These are phyloP conservation scores for Philaethria dido DNA, from an alignment of 2,888 invertebrate genomes.

Conservation along the genomic window DNA sequence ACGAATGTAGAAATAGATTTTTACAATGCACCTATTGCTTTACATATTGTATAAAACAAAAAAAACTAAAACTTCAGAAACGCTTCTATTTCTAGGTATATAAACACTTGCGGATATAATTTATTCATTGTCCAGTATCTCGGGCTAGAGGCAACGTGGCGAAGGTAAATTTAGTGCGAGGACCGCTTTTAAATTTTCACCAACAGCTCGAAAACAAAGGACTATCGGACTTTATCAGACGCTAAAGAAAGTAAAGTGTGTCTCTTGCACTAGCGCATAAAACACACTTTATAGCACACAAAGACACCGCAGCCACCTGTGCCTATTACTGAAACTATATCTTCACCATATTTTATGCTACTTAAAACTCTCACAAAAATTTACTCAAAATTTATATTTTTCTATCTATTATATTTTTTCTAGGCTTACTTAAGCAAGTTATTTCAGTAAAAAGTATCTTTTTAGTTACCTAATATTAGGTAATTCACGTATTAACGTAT, in stretches of 20 bases:
- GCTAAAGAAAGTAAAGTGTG: constrained; percentile 77
- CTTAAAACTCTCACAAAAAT: neutral
- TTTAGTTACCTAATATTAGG: neutral
- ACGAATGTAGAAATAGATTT: neutral
- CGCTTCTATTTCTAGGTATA: constrained; percentile 36
- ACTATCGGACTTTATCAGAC: constrained; percentile 68
- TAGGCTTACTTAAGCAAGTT: neutral
- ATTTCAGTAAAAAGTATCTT: neutral
- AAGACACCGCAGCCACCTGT: constrained; percentile 62
- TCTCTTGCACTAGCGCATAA: constrained; percentile 65
- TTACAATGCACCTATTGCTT: neutral
- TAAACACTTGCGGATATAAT: constrained; percentile 52
- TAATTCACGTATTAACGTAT: too few relatives aligned
- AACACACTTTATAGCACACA: constrained; percentile 56
- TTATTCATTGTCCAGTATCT: constrained; percentile 68
- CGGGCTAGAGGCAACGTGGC: constrained; percentile 52
- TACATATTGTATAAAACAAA: neutral
- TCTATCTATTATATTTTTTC: neutral
- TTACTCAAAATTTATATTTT: neutral
- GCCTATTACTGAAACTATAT: constrained; percentile 28
- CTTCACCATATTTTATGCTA: constrained; percentile 7
- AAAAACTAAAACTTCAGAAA: constrained; percentile 21
- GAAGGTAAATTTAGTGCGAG: constrained; percentile 68
- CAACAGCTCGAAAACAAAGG: constrained; percentile 70
- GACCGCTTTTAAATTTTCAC: constrained; percentile 76